A percentile compares a stretch with the other conserved stretches of the same genome.
These are phyloP conservation scores for Sialis fuliginosa DNA, from an alignment of 2,888 invertebrate genomes.

Conservation along the genomic window DNA sequence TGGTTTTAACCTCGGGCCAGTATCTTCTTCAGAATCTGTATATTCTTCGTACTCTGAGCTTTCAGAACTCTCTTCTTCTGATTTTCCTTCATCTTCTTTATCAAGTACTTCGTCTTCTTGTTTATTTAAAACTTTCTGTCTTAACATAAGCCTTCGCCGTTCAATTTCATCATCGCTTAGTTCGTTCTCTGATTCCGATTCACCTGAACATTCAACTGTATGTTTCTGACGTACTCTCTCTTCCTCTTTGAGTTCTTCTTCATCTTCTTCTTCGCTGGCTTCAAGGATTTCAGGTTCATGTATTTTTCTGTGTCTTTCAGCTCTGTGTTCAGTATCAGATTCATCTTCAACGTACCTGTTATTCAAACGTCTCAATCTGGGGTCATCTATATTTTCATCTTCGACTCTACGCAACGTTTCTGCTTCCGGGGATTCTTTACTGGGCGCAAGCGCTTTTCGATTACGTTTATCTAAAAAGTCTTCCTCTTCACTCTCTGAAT, in stretches of 20 bases:
- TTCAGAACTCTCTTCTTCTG: constrained; percentile 46
- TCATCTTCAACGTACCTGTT: constrained; percentile 22
- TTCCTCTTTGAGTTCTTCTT: constrained; percentile 16
- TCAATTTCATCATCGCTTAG: constrained; percentile 76
- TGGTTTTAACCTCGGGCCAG: constrained; percentile 79
- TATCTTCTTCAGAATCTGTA: constrained; percentile 79
- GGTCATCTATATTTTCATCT: constrained; percentile 52
- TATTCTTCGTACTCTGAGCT: constrained; percentile 75
- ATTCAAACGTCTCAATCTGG: constrained; percentile 56
- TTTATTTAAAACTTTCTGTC: constrained; percentile 45
- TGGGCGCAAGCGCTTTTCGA: constrained; percentile 19
- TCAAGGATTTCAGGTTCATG: constrained; percentile 51
- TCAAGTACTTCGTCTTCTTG: constrained; percentile 56
- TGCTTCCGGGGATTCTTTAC: constrained; percentile 15
- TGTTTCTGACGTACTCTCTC: constrained; percentile 14
- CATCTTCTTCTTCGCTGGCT: constrained; percentile 32
- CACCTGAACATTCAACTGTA: constrained; percentile 24
- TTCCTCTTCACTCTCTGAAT: constrained; percentile 77
- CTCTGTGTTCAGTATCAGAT: constrained; percentile 28
- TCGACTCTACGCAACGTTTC: constrained; percentile 18
- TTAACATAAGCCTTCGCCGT: constrained; percentile 48
- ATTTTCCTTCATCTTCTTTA: constrained; percentile 56
- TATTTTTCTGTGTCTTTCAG: constrained; percentile 42
- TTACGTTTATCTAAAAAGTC: constrained; percentile 56
- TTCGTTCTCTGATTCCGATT: constrained; percentile 64